Evolutionary conservation across 2,888 invertebrate genomes (phyloP), one percentile per base, ranked within the genome.

Genomic region (Nymphalis urticae): DNA sequence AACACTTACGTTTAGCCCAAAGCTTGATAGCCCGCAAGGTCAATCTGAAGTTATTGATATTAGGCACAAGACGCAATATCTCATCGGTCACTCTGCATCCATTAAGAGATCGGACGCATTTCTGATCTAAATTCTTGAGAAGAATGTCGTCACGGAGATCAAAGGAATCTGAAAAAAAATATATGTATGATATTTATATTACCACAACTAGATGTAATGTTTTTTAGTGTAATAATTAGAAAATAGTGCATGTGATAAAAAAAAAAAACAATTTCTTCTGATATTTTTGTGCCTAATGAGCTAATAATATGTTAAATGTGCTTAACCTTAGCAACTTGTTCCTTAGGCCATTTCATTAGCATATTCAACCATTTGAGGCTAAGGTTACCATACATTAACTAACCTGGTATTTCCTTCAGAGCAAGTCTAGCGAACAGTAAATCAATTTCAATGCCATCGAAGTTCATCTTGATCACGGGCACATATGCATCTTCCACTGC

Each of bases 21-120:
- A 99, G 93, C 88, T 99, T 99, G 78, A 99, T 98, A 53, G 98
- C 96, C 73, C 99, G 93, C 67, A 99, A 93, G 7, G 99, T 97
- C 76, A 99, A 94, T 71, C 98, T 94, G 89, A 99, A 99, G 90
- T 97, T 97, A 84, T 98, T 97, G 77, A 97, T 97, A 83, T 98
- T 96, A 32, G 99, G 99, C 80, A 99, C 99, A 63, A 99, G 94
- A 59, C 97, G 95, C 50, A 99, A 92, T 75, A 99, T 99, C 92
- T 99, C 99, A 88, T 99, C 99, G 0, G 99, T 99, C 0, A 99
- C 99, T 69, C 99, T 95, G 83, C 99, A 99, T 47, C 99, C 99
- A 89, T 99, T 99, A 61, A 99, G 94, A 81, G 98, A 99, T 56
- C 99, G 94, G 2, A 99, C 99, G 89, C 99, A 98, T 82, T 98